Evolutionary conservation across 2,888 invertebrate genomes (phyloP).

Genomic region (Alcis repandata): DNA sequence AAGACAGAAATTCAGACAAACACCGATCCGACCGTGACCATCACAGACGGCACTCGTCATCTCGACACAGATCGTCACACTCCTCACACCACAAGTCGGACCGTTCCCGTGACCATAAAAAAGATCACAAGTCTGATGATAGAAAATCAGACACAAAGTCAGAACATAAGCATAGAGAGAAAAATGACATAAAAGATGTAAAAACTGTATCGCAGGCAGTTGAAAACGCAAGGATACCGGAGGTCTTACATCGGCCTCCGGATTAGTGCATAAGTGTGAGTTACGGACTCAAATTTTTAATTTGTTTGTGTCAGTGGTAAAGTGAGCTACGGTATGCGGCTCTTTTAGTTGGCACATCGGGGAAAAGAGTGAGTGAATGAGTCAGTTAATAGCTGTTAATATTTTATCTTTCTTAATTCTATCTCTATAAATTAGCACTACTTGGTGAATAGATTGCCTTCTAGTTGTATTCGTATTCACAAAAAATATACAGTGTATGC

Average conservation of each 20-base stretch:
- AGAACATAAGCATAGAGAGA: slow-evolving; percentile 61
- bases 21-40: slow-evolving; percentile 56
- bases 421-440: too few species aligned
- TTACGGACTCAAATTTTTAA: slow-evolving; percentile 29
- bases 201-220: slow-evolving; percentile 47
- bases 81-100: slow-evolving; percentile 60
- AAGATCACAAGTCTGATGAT: slow-evolving; percentile 63
- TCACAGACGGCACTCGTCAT: slow-evolving; percentile 73
- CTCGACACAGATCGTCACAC: slow-evolving; percentile 70
- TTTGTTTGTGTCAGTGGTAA: slow-evolving; percentile 25
- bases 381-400: too few species aligned
- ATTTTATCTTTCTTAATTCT: too few species aligned
- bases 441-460: too few species aligned
- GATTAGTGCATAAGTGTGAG: slow-evolving; percentile 60
- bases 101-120: slow-evolving; percentile 65
- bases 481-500: too few species aligned
- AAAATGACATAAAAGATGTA: slow-evolving; percentile 50
- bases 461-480: too few species aligned
- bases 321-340: slow-evolving; percentile 1
- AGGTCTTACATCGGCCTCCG: slow-evolving; percentile 70
- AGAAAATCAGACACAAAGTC: slow-evolving; percentile 63
- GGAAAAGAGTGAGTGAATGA: background rate
- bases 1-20: slow-evolving; percentile 65
- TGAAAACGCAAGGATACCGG: slow-evolving; percentile 52
- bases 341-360: background rate